phyloP scores from a whole-genome alignment of 2,888 invertebrate genomes.

The Cephus rjabovi region DNA sequence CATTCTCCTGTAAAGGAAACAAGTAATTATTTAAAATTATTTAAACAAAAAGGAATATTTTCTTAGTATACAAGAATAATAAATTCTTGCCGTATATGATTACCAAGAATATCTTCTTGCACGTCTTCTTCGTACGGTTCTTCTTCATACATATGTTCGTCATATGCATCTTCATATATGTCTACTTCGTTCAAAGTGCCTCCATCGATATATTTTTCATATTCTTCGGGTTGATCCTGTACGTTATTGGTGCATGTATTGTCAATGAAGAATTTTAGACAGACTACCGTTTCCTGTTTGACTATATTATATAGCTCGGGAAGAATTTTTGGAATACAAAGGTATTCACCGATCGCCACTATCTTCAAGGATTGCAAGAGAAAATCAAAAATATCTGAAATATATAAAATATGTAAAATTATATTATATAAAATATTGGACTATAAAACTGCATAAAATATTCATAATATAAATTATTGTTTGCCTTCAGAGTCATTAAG shows the following conservation, averaged over 20 bases:
- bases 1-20: not conserved
- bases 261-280: constrained; percentile 14
- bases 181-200: not conserved
- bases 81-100: not conserved
- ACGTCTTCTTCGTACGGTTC: not conserved
- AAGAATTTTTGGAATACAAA: constrained; percentile 30
- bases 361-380: constrained; percentile 40
- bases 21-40: not conserved
- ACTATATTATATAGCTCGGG: constrained; percentile 23
- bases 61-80: not conserved
- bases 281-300: constrained; percentile 12
- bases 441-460: not conserved
- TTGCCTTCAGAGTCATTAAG: constrained; percentile 24
- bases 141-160: not conserved
- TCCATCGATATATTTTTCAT: not conserved
- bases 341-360: constrained; percentile 30
- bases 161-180: not conserved
- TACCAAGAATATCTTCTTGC: not conserved
- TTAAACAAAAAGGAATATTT: not conserved
- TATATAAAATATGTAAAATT: constrained; percentile 1
- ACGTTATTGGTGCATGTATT: not conserved
- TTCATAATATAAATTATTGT: not conserved
- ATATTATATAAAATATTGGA: not conserved
- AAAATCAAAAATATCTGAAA: constrained; percentile 39
- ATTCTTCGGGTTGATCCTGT: not conserved